Conservation (phyloP, 2,888 invertebrate species). For the Hybos culiciformis region DNA sequence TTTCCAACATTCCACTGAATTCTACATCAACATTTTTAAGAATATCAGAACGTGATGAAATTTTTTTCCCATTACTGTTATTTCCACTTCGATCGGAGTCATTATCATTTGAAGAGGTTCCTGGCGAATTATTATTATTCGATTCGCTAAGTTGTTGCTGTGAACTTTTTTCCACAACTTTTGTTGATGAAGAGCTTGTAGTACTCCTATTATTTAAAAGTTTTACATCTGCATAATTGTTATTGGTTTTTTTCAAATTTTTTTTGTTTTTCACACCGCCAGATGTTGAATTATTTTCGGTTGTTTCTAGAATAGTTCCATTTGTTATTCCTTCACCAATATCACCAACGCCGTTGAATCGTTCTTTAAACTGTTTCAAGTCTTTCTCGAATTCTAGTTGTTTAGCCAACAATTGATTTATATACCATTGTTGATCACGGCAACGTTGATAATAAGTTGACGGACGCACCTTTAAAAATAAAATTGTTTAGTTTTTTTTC, state of each 20-base stretch:
- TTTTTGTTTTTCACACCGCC: too few species aligned
- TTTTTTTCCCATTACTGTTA: too few species aligned
- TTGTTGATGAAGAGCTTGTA: too few species aligned
- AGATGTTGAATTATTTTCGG: neutral
- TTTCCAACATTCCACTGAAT: constrained; percentile 16
- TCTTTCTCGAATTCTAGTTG: constrained; percentile 70
- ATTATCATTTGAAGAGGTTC: neutral
- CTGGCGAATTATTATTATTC: neutral
- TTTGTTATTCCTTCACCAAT: neutral
- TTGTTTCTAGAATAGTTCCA: neutral
- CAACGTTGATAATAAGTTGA: constrained; percentile 90
- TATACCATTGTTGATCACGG: constrained; percentile 86
- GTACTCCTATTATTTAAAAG: too few species aligned
- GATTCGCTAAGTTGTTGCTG: too few species aligned
- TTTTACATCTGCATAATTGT: too few species aligned
- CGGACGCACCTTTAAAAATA: constrained; percentile 82
- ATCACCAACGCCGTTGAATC: neutral
- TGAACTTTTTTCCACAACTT: too few species aligned
- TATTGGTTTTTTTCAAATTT: too few species aligned
- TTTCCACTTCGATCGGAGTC: neutral
- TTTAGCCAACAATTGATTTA: constrained; percentile 65
- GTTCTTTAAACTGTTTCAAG: constrained; percentile 52
- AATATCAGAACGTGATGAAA: too few species aligned
- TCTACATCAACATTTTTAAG: constrained; percentile 16
- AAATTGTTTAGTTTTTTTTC: too few species aligned